phyloP scores from a whole-genome alignment of 2,797 vertebrate species.

The Amazona finschi region DNA sequence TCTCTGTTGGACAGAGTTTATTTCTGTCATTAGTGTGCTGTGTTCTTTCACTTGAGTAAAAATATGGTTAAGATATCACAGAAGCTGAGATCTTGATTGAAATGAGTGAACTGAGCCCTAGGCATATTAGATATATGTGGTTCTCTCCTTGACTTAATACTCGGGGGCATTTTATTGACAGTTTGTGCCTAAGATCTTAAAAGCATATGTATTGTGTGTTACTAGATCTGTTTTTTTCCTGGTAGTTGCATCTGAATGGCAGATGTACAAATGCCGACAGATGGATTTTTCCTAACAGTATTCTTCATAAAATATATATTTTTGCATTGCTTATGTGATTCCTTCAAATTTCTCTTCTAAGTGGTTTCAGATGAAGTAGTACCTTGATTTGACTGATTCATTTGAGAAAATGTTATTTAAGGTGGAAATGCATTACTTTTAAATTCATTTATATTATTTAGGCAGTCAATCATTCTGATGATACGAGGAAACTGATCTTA shows the following conservation, averaged over 20 bases:
- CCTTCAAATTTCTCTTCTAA: not conserved
- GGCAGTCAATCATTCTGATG: not conserved
- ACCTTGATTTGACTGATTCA: not conserved
- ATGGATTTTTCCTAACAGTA: not conserved
- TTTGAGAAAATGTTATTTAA: not conserved
- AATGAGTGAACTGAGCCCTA: not conserved
- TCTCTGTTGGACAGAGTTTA: not conserved
- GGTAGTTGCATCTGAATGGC: not conserved
- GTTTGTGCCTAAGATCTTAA: not conserved
- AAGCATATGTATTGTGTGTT: not conserved
- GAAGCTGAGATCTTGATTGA: not conserved
- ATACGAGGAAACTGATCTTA: not conserved
- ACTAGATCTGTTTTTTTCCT: not conserved
- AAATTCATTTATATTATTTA: not conserved
- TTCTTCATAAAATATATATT: not conserved
- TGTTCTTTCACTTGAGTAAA: not conserved
- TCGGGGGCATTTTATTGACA: not conserved
- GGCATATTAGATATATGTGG: not conserved
- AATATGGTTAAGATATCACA: not conserved
- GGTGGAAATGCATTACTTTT: not conserved
- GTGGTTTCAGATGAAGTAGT: not conserved
- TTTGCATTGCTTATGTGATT: not conserved
- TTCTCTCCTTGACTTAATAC: not conserved
- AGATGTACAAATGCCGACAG: not conserved
- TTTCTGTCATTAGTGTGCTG: not conserved